Conservation (phyloP, 2,888 invertebrate species). For the Myopa tessellatipennis region DNA sequence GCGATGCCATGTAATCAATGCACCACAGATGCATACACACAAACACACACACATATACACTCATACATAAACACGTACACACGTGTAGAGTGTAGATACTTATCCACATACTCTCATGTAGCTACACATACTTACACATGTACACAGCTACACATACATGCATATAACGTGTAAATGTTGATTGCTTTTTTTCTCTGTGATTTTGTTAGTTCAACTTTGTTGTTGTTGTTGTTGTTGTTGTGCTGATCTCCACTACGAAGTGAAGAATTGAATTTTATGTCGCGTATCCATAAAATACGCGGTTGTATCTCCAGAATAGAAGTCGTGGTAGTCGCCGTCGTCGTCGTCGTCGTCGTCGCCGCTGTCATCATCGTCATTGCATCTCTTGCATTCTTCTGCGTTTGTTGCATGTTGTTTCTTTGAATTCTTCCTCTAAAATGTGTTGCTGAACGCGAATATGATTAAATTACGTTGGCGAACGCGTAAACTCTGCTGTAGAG, state of each 20-base stretch:
- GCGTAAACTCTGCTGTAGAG: too few relatives aligned
- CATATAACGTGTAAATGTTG: neutral
- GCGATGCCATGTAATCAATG: conserved; percentile 40
- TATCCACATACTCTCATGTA: conserved; percentile 22
- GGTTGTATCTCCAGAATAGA: neutral
- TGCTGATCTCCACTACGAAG: conserved; percentile 19
- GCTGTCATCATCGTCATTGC: neutral
- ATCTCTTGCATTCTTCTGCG: conserved; percentile 16
- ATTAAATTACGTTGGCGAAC: neutral
- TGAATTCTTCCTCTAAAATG: neutral
- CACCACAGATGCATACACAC: conserved; percentile 55
- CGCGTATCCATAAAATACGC: conserved; percentile 11
- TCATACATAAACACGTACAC: conserved; percentile 25
- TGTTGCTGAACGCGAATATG: neutral
- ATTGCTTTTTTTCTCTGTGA: neutral
- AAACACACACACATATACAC: conserved; percentile 31
- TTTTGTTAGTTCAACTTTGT: neutral
- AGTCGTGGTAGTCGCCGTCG: neutral
- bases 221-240: conserved; percentile 3
- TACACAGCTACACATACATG: conserved; percentile 10
- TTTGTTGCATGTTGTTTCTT: neutral
- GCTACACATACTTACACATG: conserved; percentile 2
- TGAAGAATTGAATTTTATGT: conserved; percentile 31
- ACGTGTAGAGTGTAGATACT: too few relatives aligned
- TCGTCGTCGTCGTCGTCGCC: neutral